Evolutionary conservation across 2,113 vertebrate species (phyloP), one percentile per base, ranked within the genome.

Genomic region (Pongo abelii): DNA sequence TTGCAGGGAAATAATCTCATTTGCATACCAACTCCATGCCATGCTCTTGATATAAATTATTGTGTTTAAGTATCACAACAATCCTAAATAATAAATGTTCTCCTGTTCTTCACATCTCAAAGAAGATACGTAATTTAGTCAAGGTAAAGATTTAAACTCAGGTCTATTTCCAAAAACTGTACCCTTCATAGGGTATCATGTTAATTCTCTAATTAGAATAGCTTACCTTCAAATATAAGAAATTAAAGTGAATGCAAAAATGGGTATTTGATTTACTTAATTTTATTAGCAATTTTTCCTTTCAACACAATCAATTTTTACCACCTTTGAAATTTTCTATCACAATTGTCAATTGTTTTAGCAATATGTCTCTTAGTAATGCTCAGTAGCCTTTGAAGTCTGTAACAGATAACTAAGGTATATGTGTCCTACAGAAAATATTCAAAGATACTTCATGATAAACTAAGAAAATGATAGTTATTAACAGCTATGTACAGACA

Each of bases 391-490:
- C 57, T 72, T 52, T 22, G 80, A 95, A 74, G 61, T 4, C 55
- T 81, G 2, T 75, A 91, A 93, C 2, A 93, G 43, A 59, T 40
- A 88, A 1, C 55, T 30, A 90, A 84, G 20, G 13, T 27, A 35
- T 52, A 59, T n/a, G 30, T 27, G 14, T 38, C 8, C 50, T 72
- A 35, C 6, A 4, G 55, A 86, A 8, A 59, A 3, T 43, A 92
- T 32, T 78, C 50, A 72, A 87, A 83, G 79, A 48, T 23, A 93
- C n/a, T 74, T 97, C 46, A 55, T 17, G 32, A 89, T 89, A 59
- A 84, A 74, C 81, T 85, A 83, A 92, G 86, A 97, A 96, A 93
- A 96, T 72, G 59, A 67, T 70, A n/a, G 40, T 85, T 83, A 84
- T 57, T 40, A 92, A 72, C 16, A 94, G 13, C 55, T 81, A 89